Base-by-base conservation (phyloP, 2,113 vertebrate genomes). In the Menidia beryllina region DNA sequence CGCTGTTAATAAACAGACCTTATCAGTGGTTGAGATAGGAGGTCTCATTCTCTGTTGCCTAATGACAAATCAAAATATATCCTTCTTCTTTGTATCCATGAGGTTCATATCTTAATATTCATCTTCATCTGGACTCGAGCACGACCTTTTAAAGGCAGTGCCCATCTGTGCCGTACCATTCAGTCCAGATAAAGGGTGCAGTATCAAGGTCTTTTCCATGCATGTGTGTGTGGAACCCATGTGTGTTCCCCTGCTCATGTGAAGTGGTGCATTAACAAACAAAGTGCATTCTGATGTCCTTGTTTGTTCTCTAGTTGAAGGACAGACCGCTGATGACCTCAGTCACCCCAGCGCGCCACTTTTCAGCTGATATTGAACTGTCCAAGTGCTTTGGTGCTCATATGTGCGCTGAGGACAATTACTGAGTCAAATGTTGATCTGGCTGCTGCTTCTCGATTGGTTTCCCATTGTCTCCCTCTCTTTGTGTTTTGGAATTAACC, bases 311-410 rank as follows among this genome's bases (percentile, higher is more conserved):
- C 23, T 27, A 61, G 73, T 72, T 86, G 87, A 91, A 90, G 88
- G 87, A 85, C 86, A 73, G 55, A 74, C 54, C 10, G 36, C 11
- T 2, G 58, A 60, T 81, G 71, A 81, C 83, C 82, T 72, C 80
- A 69, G 81, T 85, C 73, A 57, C 63, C 71, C 66, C 76, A 71
- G 52, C 39, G 58, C 36, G 69, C 71, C 54, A 51, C 85, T 86
- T 84, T 86, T 84, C 56, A 86, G 79, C 71, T 65, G 57, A 51
- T 85, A 91, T 90, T 83, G 88, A 90, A 89, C 66, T 23, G 19
- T 69, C 5, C 14, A 61, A 71, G 74, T 21, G 52, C 10, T 63
- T 59, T 27, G 57, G 79, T 84, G 70, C 73, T 14, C 9, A 0
- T 58, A 20, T 74, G 70, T 61, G 74, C 57, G 61, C 61, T 19